Conservation (phyloP, 2,888 invertebrate genomes). For the Isoperla grammatica region DNA sequence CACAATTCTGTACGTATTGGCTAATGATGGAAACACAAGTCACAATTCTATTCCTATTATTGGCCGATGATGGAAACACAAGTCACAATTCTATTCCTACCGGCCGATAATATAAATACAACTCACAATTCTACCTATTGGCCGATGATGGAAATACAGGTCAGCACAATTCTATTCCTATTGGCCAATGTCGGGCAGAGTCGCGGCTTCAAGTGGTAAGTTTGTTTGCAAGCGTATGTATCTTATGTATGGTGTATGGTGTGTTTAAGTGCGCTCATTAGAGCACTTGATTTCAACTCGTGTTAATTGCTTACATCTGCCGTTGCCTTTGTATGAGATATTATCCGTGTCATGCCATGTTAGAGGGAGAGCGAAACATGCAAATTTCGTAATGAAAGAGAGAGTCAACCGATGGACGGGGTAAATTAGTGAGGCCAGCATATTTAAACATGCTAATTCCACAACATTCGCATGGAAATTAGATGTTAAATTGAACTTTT, state of each 20-base stretch:
- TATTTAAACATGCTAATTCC: conserved; percentile 16
- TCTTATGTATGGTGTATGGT: no score
- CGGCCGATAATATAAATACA: no score
- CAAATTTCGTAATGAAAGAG: neutral
- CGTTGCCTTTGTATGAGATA: conserved; percentile 4
- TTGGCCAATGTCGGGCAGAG: neutral
- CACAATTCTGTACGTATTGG: no score
- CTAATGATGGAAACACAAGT: no score
- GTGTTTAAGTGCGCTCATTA: conserved; percentile 17
- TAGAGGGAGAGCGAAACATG: neutral
- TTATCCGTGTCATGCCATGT: conserved; percentile 1
- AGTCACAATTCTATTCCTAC: no score
- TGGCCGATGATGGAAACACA: no score
- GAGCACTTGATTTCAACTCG: conserved; percentile 22
- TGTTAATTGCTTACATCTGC: conserved; percentile 22
- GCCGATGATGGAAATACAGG: no score
- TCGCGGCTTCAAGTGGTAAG: neutral
- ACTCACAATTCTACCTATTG: no score
- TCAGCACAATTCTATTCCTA: no score
- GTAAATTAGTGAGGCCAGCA: neutral
- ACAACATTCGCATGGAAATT: conserved; percentile 18
- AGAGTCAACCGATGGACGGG: neutral
- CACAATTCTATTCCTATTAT: no score
- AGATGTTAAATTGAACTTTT: neutral
- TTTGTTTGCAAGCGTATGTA: no score